phyloP scores from a whole-genome alignment of 2,888 invertebrate genomes.

The Margaritifera margaritifera region DNA sequence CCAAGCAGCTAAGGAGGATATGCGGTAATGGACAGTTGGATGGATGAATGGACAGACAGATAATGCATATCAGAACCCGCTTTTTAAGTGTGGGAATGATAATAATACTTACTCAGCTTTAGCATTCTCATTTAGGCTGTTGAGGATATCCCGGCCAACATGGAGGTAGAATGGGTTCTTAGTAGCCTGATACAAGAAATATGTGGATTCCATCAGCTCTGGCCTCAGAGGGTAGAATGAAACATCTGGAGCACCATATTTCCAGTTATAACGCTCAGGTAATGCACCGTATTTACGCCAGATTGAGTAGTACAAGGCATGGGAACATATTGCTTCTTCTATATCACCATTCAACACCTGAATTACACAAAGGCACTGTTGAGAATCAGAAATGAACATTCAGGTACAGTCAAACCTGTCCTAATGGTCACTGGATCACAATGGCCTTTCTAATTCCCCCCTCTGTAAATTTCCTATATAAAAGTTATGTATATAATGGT shows the following conservation, averaged over 20 bases:
- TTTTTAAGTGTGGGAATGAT: background rate
- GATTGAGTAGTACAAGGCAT: conserved; percentile 78
- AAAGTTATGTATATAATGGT: no score
- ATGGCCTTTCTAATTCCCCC: no score
- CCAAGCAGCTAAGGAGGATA: no score
- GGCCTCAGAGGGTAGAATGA: conserved; percentile 79
- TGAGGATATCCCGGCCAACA: conserved; percentile 78
- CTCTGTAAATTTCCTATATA: no score
- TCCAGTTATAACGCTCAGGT: conserved; percentile 75
- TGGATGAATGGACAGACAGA: no score
- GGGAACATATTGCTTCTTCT: conserved; percentile 80
- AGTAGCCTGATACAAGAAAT: conserved; percentile 79
- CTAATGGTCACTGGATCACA: no score
- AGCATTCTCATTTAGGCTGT: conserved; percentile 75
- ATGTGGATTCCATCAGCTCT: conserved; percentile 79
- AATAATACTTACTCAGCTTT: conserved; percentile 73
- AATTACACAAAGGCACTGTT: conserved; percentile 5
- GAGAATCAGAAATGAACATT: no score
- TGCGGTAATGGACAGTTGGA: background rate
- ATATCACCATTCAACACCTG: conserved; percentile 78
- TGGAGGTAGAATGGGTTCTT: conserved; percentile 80
- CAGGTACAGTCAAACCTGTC: no score
- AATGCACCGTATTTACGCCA: conserved; percentile 78
- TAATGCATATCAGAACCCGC: background rate
- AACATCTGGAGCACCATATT: conserved; percentile 75